A percentile compares a stretch with the other conserved stretches of the same genome.
These are phyloP conservation scores for Leucosticte australis DNA, from an alignment of 2,113 vertebrate genomes.

Conservation along the genomic window DNA sequence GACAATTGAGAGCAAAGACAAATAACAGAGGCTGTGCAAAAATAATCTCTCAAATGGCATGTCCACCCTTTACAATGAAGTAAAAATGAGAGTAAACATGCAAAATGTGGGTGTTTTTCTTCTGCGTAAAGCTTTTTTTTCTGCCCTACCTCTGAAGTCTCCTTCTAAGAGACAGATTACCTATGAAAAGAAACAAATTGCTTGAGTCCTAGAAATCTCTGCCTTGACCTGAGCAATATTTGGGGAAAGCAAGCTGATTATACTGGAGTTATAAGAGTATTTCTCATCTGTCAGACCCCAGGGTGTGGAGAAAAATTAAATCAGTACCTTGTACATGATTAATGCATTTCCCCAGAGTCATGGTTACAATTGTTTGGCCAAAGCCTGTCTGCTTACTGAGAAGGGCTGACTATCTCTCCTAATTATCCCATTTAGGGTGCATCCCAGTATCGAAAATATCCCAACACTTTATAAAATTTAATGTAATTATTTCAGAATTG, in stretches of 20 bases:
- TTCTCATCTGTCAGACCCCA: background rate
- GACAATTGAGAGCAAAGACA: background rate
- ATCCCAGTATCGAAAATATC: background rate
- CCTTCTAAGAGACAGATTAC: background rate
- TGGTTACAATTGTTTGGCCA: background rate
- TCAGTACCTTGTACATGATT: background rate
- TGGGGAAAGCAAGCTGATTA: fast-evolving
- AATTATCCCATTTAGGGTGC: background rate
- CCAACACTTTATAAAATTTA: background rate
- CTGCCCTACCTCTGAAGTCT: background rate
- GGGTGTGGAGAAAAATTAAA: background rate
- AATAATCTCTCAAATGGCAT: background rate
- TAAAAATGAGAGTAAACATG: background rate
- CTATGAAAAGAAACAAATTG: background rate
- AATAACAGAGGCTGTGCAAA: background rate
- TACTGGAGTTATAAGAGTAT: background rate
- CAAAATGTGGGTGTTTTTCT: background rate
- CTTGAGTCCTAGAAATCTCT: background rate
- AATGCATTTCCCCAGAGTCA: background rate
- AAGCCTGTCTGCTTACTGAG: background rate
- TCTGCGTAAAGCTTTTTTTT: background rate
- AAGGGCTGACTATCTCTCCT: background rate
- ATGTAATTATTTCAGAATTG: background rate
- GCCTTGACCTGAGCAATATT: background rate
- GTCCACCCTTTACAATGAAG: background rate